Evolutionary conservation across 1,140 invertebrate species (phyloP).

Genomic region (Micrasema longulum): DNA sequence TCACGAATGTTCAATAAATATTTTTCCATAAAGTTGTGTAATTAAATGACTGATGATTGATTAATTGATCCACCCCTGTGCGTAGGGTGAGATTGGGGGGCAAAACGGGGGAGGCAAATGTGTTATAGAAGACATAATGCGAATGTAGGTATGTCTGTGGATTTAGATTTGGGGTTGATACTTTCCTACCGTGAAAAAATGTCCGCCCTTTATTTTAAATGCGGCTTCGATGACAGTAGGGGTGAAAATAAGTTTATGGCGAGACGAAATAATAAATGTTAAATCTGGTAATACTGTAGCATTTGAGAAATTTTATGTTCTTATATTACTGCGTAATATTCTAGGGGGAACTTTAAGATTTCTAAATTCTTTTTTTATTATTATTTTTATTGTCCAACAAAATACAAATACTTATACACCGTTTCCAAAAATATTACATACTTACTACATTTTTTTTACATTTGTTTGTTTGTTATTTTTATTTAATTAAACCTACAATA

Average conservation of each 20-base stretch:
- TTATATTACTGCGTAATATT: too few relatives aligned
- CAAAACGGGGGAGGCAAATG: neutral
- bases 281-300: neutral
- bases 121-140: too few relatives aligned
- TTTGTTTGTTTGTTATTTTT: too few relatives aligned
- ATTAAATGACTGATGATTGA: conserved; percentile 19
- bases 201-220: conserved; percentile 53
- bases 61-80: conserved; percentile 18
- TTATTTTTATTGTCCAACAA: too few relatives aligned
- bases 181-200: conserved; percentile 48
- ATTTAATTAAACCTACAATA: too few relatives aligned
- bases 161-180: conserved; percentile 24
- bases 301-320: too few relatives aligned
- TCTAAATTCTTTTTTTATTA: too few relatives aligned
- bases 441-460: too few relatives aligned
- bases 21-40: neutral
- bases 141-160: conserved; percentile 17
- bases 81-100: neutral
- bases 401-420: too few relatives aligned
- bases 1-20: too few relatives aligned
- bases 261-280: conserved; percentile 6
- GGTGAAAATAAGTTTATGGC: conserved; percentile 21
- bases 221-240: conserved; percentile 32
- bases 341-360: too few relatives aligned
- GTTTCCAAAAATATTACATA: too few relatives aligned